Evolutionary conservation across 2,113 vertebrate species (phyloP), one percentile per base, ranked within the genome.

Genomic region (Origma solitaria): DNA sequence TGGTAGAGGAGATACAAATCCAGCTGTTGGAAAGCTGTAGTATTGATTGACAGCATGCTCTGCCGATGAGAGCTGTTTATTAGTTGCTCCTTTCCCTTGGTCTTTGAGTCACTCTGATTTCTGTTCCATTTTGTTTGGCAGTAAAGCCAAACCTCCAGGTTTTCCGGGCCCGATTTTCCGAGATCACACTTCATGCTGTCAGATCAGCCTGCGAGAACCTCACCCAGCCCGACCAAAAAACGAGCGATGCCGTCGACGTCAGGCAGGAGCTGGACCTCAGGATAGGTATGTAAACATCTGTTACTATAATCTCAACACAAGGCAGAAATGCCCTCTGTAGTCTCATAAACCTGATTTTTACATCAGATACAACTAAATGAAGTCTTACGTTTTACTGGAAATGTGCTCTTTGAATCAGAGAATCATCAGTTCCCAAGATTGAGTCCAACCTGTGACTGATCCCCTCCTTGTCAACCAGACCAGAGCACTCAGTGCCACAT

Each of bases 191-290:
- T 1, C 98, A 95, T 13, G 99, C 99, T 2, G 98, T 99, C 66
- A 97, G 95, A 40, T 96, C 95, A 27, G 99, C 99, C 47, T 99
- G 99, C 5, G 98, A 99, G 97, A 98, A 98, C 86, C 98, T 99
- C n/a, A 97, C 85, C 1, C 98, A 98, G 16, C 99, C 99, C 0
- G 97, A 99, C 68, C 96, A 92, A 10, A 99, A 98, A 60, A 66
- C 99, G 25, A 99, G 98, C 0, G 98, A 99, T 7, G 99, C 99
- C 0, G 99, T 99, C 2, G 99, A 99, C 3, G 99, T 99, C 53
- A 97, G 99, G 37, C 99, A 99, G 95, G 99, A 99, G 97, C 98
- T 99, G 93, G 99, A 99, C 95, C 98, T 99, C 78, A 97, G 99
- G 70, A 99, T 99, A 33, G 99, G 99, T 99, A 86, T 3, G 93